Percentiles rank a stretch among this genome's conserved stretches.
Conservation (phyloP, 1,140 invertebrate species). For the Pinna nobilis region DNA sequence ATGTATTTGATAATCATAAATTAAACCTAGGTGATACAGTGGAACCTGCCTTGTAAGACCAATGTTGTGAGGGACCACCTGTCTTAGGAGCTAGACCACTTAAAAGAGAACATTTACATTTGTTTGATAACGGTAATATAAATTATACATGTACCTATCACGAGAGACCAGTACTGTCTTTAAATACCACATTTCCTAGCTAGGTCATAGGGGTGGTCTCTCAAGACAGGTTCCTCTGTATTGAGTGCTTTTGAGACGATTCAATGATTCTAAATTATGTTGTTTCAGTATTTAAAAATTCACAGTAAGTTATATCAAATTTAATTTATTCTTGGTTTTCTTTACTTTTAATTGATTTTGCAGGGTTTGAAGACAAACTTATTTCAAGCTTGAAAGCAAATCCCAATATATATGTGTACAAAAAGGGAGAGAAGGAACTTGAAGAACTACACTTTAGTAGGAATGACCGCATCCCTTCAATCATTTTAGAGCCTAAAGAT, state of each 20-base stretch:
- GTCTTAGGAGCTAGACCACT: too few species aligned
- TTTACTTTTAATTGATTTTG: background rate
- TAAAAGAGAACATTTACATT: too few species aligned
- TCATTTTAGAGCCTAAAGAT: slow-evolving; percentile 25
- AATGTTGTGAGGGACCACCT: too few species aligned
- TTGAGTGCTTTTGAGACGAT: background rate
- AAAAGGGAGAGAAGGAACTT: slow-evolving; percentile 11
- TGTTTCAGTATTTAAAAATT: background rate
- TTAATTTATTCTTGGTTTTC: background rate
- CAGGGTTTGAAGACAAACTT: slow-evolving; percentile 16
- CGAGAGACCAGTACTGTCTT: too few species aligned
- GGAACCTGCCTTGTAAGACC: too few species aligned
- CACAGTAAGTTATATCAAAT: background rate
- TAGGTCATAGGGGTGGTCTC: too few species aligned
- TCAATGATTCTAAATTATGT: background rate
- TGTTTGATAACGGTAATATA: too few species aligned
- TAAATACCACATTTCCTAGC: too few species aligned
- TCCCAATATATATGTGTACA: slow-evolving; percentile 22
- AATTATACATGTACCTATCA: too few species aligned
- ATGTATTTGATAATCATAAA: too few species aligned
- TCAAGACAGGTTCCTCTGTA: background rate
- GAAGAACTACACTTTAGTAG: slow-evolving; percentile 17
- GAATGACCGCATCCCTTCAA: slow-evolving; percentile 15
- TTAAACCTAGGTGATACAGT: too few species aligned
- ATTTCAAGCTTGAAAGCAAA: background rate